Conservation (phyloP, 2,888 invertebrate genomes). For the Cremastobaeus sp. region DNA sequence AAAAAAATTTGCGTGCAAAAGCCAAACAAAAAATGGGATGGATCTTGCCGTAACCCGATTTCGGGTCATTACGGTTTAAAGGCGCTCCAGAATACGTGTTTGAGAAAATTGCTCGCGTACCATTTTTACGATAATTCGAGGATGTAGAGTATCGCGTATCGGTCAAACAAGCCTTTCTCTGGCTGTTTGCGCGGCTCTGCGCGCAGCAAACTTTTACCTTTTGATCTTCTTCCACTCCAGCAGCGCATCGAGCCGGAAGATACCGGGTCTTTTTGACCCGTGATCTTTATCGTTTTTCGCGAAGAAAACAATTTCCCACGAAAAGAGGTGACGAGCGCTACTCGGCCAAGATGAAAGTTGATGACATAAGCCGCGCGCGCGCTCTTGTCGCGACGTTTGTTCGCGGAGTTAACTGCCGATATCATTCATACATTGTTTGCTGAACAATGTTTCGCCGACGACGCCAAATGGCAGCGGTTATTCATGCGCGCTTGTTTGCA, state of each 20-base stretch:
- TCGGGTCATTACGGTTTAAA: no score
- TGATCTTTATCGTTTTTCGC: slow-evolving; percentile 58
- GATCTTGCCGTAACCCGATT: no score
- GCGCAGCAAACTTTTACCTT: slow-evolving; percentile 43
- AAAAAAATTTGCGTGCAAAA: no score
- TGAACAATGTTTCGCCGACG: slow-evolving; percentile 35
- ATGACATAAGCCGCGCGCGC: slow-evolving; percentile 52
- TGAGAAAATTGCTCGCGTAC: no score
- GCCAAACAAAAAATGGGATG: no score
- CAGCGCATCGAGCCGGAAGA: slow-evolving; percentile 47
- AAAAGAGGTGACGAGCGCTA: slow-evolving; percentile 56
- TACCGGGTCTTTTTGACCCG: slow-evolving; percentile 58
- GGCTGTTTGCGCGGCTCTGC: slow-evolving; percentile 10
- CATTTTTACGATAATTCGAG: slow-evolving; percentile 34
- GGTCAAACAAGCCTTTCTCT: slow-evolving; percentile 31
- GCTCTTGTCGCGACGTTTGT: slow-evolving; percentile 52
- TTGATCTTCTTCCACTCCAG: slow-evolving; percentile 44
- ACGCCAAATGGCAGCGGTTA: slow-evolving; percentile 35
- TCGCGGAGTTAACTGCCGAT: slow-evolving; percentile 37
- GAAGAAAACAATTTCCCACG: slow-evolving; percentile 59
- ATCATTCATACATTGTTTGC: slow-evolving; percentile 50
- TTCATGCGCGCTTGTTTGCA: slow-evolving; percentile 22
- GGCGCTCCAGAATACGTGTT: no score
- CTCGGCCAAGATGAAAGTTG: slow-evolving; percentile 55
- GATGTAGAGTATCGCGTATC: slow-evolving; percentile 1